Conservation (phyloP, 2,113 vertebrate genomes). For the Anthoscopus minutus region DNA sequence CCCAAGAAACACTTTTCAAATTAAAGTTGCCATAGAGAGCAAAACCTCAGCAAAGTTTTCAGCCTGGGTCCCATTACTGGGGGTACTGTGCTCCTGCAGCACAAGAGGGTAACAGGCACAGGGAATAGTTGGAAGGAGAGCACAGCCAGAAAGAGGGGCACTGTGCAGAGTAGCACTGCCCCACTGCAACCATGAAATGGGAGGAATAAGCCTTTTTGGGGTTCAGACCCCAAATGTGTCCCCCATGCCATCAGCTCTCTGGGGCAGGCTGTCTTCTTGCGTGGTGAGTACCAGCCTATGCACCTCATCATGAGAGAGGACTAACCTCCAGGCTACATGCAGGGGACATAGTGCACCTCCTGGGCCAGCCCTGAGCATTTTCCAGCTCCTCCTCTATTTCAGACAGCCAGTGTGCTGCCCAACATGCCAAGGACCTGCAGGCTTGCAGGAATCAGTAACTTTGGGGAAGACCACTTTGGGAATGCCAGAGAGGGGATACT, state of each 20-base stretch:
- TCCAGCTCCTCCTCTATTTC: not conserved
- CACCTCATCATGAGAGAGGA: fast-evolving
- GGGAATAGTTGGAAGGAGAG: not conserved
- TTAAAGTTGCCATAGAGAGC: fast-evolving
- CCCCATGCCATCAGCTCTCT: not conserved
- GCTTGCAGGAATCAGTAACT: not conserved
- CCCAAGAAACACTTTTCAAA: not conserved
- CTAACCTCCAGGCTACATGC: fast-evolving
- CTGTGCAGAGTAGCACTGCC: not conserved
- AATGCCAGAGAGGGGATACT: not conserved
- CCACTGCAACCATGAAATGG: not conserved
- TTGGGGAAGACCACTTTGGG: not conserved
- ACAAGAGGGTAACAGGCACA: fast-evolving
- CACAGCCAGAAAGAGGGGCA: not conserved
- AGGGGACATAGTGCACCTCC: fast-evolving
- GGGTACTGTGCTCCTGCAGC: not conserved
- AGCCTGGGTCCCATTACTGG: not conserved
- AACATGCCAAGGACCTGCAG: not conserved
- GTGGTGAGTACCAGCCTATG: not conserved
- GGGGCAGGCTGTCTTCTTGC: fast-evolving
- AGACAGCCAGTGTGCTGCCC: not conserved
- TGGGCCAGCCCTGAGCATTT: not conserved
- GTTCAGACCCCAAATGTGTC: not conserved
- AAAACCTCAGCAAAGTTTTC: not conserved
- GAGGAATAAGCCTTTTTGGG: not conserved